Evolutionary conservation across 2,888 invertebrate genomes (phyloP).

Genomic region (Dolomedes plantarius): DNA sequence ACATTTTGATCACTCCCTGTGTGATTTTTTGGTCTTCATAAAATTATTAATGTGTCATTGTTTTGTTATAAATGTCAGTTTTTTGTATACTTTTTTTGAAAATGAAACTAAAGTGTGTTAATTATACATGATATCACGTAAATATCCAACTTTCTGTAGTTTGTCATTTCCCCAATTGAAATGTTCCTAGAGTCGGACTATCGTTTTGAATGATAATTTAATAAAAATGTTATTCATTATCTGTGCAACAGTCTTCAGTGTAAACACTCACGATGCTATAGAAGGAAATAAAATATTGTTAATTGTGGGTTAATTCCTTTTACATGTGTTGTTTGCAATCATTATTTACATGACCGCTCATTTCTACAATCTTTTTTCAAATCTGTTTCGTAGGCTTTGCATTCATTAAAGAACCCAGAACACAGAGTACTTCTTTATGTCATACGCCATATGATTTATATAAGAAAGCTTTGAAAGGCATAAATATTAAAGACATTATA

Average conservation of each 20-base stretch:
- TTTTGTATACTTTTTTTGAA: not conserved
- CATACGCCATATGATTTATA: no score
- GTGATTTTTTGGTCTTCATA: not conserved
- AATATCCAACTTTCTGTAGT: no score
- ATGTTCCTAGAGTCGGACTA: slow-evolving; percentile 46
- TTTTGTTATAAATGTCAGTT: slow-evolving; percentile 8
- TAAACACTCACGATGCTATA: slow-evolving; percentile 55
- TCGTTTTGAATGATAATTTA: slow-evolving; percentile 34
- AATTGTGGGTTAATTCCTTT: slow-evolving; percentile 50
- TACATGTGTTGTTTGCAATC: no score
- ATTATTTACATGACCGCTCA: no score
- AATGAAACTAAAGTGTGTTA: slow-evolving; percentile 25
- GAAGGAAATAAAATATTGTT: slow-evolving; percentile 62
- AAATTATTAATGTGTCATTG: slow-evolving; percentile 10
- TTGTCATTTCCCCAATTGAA: slow-evolving; percentile 34
- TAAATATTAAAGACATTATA: no score
- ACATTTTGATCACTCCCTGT: slow-evolving; percentile 1
- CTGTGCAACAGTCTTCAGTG: slow-evolving; percentile 47
- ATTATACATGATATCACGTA: slow-evolving; percentile 30
- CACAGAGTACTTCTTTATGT: no score
- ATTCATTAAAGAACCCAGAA: no score
- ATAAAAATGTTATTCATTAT: slow-evolving; percentile 30
- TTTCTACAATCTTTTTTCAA: no score
- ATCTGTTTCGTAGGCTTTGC: no score
- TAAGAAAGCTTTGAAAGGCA: no score